phyloP scores from a whole-genome alignment of 2,888 invertebrate genomes.

The Cacoxenus indagator region DNA sequence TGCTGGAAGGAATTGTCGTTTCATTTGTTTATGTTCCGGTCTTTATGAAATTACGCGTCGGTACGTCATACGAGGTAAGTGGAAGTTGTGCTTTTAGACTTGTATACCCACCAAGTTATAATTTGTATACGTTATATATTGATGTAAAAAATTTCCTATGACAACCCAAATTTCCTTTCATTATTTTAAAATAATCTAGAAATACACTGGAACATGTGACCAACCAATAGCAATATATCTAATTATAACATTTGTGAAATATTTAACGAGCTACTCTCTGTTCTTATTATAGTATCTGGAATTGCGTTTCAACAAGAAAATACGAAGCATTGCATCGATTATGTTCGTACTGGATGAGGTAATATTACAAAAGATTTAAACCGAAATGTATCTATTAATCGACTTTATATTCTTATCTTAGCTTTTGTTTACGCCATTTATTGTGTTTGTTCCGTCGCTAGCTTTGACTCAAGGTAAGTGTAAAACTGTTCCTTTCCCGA shows the following conservation, averaged over 20 bases:
- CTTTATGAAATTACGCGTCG: conserved; percentile 81
- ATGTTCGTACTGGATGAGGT: conserved; percentile 87
- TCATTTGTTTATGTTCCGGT: conserved; percentile 83
- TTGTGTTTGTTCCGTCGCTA: conserved; percentile 84
- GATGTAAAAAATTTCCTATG: too few species aligned
- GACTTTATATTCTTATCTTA: conserved; percentile 56
- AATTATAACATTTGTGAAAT: too few species aligned
- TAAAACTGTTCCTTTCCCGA: too few species aligned
- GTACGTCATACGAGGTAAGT: conserved; percentile 86
- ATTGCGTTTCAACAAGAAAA: conserved; percentile 79
- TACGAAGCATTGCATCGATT: conserved; percentile 81
- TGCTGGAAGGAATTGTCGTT: conserved; percentile 78
- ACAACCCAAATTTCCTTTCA: too few species aligned
- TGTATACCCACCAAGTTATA: too few species aligned
- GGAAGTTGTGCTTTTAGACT: too few species aligned
- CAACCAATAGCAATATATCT: too few species aligned
- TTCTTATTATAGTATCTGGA: conserved; percentile 86
- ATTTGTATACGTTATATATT: too few species aligned
- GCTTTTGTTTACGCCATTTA: conserved; percentile 84
- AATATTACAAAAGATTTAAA: conserved; percentile 67
- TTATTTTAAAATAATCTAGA: too few species aligned
- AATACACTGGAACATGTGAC: too few species aligned
- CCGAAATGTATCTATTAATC: background rate
- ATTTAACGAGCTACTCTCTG: too few species aligned
- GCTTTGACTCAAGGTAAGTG: conserved; percentile 84